These are phyloP conservation scores for Tauraco erythrolophus DNA, from an alignment of 2,113 vertebrate genomes.

Conservation along the genomic window DNA sequence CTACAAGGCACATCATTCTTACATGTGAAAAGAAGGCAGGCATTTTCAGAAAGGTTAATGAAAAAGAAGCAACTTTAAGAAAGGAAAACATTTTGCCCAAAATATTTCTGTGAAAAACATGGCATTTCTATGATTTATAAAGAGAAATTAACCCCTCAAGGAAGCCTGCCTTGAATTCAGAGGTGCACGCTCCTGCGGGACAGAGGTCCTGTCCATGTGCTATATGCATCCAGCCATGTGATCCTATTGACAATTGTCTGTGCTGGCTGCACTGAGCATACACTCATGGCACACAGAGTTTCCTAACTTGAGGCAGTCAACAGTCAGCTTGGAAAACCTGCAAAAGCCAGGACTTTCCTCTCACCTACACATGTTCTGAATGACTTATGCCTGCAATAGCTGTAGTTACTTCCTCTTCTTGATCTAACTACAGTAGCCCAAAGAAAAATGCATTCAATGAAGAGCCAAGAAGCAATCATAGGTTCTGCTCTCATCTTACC, in stretches of 20 bases:
- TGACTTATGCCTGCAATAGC: not conserved
- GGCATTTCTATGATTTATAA: not conserved
- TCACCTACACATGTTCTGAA: not conserved
- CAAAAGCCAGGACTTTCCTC: not conserved
- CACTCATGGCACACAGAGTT: not conserved
- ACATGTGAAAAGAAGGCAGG: not conserved
- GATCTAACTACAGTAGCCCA: not conserved
- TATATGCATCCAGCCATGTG: not conserved
- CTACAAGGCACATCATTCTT: not conserved
- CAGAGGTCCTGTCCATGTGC: not conserved
- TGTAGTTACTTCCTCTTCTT: not conserved
- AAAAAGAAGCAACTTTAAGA: not conserved
- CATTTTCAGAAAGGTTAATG: not conserved
- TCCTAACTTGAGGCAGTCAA: not conserved
- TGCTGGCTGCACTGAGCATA: not conserved
- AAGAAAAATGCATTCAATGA: slow-evolving; percentile 1
- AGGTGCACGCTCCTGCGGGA: not conserved
- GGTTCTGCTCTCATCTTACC: not conserved
- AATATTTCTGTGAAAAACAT: not conserved
- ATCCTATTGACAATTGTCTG: not conserved
- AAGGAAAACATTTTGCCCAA: not conserved
- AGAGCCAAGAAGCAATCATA: not conserved
- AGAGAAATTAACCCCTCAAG: not conserved
- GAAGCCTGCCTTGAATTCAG: not conserved
- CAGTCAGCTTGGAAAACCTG: not conserved